Evolutionary conservation across 2,797 vertebrate genomes (phyloP).

Genomic region (Mus spretus): DNA sequence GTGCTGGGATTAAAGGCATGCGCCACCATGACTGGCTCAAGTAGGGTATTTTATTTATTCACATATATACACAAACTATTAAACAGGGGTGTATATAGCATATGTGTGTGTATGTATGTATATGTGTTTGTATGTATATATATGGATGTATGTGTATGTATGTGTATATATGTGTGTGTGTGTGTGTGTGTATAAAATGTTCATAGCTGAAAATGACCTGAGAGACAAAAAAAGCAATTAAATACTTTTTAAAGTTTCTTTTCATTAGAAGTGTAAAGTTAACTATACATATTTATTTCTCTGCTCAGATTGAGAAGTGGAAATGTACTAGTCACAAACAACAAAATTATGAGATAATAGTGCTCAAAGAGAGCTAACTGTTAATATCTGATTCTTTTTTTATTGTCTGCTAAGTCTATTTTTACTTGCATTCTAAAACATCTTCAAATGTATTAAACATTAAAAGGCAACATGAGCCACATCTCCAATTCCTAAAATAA

Average conservation of each 20-base stretch:
- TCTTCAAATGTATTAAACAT: constrained; percentile 55
- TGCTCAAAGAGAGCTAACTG: background rate
- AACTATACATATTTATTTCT: constrained; percentile 13
- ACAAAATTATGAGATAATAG: constrained; percentile 28
- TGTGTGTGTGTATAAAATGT: background rate
- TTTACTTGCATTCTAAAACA: constrained; percentile 20
- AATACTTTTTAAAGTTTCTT: constrained; percentile 35
- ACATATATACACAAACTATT: background rate
- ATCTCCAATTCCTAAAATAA: constrained; percentile 55
- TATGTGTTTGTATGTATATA: background rate
- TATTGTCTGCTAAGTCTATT: constrained; percentile 2
- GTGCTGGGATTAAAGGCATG: no score
- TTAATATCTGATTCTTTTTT: background rate
- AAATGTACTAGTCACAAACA: constrained; percentile 33
- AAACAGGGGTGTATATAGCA: background rate
- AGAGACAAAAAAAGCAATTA: background rate
- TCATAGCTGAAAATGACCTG: background rate
- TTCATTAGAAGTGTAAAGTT: constrained; percentile 6
- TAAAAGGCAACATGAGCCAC: constrained; percentile 8
- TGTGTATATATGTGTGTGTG: background rate
- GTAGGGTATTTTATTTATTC: constrained; percentile 30
- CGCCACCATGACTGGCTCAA: no score
- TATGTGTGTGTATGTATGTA: background rate
- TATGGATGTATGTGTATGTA: background rate
- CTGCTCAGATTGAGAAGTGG: constrained; percentile 4